Conservation (phyloP, 2,888 invertebrate species). For the Epirrhoe alternata region DNA sequence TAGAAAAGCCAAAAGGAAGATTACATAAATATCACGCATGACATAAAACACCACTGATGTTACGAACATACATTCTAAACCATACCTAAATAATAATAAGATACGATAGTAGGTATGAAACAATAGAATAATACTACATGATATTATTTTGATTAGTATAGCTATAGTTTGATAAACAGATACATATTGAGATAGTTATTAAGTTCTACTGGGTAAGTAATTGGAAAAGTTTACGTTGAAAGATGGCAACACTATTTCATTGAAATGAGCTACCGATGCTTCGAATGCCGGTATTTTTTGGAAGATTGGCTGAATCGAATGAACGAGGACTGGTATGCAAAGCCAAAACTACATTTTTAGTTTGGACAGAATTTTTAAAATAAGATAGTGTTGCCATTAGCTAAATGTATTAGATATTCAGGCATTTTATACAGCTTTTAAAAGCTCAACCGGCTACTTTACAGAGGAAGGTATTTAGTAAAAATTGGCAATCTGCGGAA, state of each 20-base stretch:
- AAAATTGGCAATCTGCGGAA: constrained; percentile 12
- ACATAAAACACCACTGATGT: no score
- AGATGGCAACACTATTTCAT: constrained; percentile 21
- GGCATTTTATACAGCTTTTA: constrained; percentile 9
- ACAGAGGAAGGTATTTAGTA: constrained; percentile 7
- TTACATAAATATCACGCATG: no score
- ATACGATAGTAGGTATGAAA: constrained; percentile 10
- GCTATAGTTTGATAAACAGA: constrained; percentile 23
- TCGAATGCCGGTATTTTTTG: not conserved
- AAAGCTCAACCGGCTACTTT: not conserved
- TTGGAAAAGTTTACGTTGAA: constrained; percentile 3
- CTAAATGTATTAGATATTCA: not conserved
- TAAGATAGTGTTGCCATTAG: constrained; percentile 15
- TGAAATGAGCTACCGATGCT: not conserved
- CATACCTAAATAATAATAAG: not conserved
- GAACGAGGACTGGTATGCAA: no score
- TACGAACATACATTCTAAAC: not conserved
- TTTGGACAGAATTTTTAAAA: not conserved
- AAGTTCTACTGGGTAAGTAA: constrained; percentile 25
- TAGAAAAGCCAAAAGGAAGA: no score
- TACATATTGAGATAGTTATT: not conserved
- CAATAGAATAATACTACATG: constrained; percentile 2
- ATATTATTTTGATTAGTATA: constrained; percentile 22
- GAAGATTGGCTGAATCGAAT: no score
- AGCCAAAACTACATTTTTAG: no score